Percentiles rank a stretch among this genome's conserved stretches.
Evolutionary conservation across 2,888 invertebrate species (phyloP).

Genomic region (Drosophila recens): DNA sequence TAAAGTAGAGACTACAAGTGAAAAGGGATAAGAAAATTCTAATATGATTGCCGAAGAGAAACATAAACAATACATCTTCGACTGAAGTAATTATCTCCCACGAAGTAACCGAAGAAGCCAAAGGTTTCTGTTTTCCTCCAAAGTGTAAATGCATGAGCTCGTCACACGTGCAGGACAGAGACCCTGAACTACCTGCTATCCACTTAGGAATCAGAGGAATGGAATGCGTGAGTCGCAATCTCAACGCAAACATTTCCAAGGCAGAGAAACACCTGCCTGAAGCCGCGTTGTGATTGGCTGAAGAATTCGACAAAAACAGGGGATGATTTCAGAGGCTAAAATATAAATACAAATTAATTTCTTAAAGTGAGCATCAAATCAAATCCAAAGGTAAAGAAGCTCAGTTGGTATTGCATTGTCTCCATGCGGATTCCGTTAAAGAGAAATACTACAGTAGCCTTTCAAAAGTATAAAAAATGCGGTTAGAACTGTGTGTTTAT

Average conservation of each 20-base stretch:
- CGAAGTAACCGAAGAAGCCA: conserved; percentile 47
- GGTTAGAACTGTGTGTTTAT: conserved; percentile 56
- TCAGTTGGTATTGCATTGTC: conserved; percentile 58
- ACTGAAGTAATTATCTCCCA: conserved; percentile 76
- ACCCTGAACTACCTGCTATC: conserved; percentile 44
- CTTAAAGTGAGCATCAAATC: conserved; percentile 65
- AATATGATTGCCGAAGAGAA: conserved; percentile 52
- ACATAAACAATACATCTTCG: conserved; percentile 56
- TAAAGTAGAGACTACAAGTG: conserved; percentile 51
- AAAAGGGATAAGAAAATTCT: conserved; percentile 44
- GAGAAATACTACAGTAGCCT: conserved; percentile 60
- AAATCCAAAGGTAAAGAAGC: conserved; percentile 40
- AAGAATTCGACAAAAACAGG: conserved; percentile 27
- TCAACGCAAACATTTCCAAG: conserved; percentile 30
- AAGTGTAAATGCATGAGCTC: conserved; percentile 38
- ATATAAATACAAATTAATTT: conserved; percentile 70
- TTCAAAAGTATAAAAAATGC: conserved; percentile 64
- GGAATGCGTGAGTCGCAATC: conserved; percentile 45
- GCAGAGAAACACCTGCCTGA: conserved; percentile 69
- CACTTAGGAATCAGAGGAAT: conserved; percentile 24
- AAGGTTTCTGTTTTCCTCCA: conserved; percentile 48
- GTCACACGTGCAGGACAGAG: conserved; percentile 59
- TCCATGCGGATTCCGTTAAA: conserved; percentile 18
- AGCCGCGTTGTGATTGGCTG: conserved; percentile 70
- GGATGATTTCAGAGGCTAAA: conserved; percentile 42